Percentiles rank a stretch among this genome's conserved stretches.
Conservation (phyloP, 2,113 vertebrate species). For the Notothenia coriiceps region DNA sequence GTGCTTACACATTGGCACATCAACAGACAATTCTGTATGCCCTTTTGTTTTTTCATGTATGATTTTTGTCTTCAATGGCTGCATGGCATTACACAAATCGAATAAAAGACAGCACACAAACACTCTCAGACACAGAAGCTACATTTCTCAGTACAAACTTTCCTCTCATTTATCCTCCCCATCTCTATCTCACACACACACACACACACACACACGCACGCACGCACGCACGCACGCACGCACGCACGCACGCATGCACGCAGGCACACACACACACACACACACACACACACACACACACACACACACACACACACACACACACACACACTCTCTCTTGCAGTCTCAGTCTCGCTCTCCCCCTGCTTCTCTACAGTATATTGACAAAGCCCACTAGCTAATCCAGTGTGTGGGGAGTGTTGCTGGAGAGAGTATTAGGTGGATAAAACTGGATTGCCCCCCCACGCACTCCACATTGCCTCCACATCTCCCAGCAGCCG, state of each 20-base stretch:
- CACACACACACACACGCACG: slow-evolving; percentile 7
- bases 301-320: slow-evolving; percentile 12
- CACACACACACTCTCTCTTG: slow-evolving; percentile 21
- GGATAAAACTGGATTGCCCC: slow-evolving; percentile 61
- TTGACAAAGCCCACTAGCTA: slow-evolving; percentile 68
- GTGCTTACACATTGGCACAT: slow-evolving; percentile 4
- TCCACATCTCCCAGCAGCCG: slow-evolving; percentile 14
- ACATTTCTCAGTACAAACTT: slow-evolving; percentile 24
- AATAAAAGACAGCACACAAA: slow-evolving; percentile 20
- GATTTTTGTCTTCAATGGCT: slow-evolving; percentile 39
- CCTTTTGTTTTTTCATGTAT: slow-evolving; percentile 25
- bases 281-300: slow-evolving; percentile 2
- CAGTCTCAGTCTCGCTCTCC: slow-evolving; percentile 4
- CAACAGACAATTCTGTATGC: slow-evolving; percentile 27
- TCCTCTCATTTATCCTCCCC: background rate
- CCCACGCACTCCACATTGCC: slow-evolving; percentile 5
- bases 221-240: slow-evolving; percentile 1
- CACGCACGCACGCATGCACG: slow-evolving; percentile 9
- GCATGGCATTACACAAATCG: slow-evolving; percentile 57
- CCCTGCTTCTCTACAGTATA: slow-evolving; percentile 44
- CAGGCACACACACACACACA: slow-evolving; percentile 19
- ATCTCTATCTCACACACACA: slow-evolving; percentile 1
- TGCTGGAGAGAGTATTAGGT: slow-evolving; percentile 65
- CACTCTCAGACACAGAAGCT: slow-evolving; percentile 1
- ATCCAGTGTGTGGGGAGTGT: slow-evolving; percentile 72